Evolutionary conservation across 2,888 invertebrate species (phyloP).

Genomic region (Ganaspis brasiliensis): DNA sequence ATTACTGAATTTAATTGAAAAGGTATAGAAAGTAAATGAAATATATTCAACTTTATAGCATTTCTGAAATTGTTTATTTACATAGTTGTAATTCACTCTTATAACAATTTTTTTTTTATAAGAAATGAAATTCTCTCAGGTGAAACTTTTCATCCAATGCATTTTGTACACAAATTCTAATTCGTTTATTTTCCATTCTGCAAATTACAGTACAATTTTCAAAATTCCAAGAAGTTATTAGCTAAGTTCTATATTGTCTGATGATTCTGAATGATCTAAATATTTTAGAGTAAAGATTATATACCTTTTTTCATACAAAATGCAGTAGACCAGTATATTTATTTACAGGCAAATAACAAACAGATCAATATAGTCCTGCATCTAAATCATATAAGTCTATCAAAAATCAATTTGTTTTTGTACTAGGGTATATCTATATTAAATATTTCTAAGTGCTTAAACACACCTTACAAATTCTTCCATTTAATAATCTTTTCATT

Average conservation of each 20-base stretch:
- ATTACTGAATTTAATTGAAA: neutral
- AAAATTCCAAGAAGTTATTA: conserved; percentile 18
- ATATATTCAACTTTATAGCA: neutral
- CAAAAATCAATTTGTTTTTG: conserved; percentile 70
- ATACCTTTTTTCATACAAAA: conserved; percentile 51
- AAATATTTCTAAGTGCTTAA: conserved; percentile 62
- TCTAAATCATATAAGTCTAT: conserved; percentile 72
- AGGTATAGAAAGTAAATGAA: neutral
- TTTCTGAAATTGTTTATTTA: conserved; percentile 59
- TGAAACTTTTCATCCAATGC: conserved; percentile 50
- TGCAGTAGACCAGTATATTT: conserved; percentile 44
- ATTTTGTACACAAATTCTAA: conserved; percentile 46
- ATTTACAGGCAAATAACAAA: conserved; percentile 64
- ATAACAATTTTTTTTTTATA: conserved; percentile 58
- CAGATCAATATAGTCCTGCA: conserved; percentile 62
- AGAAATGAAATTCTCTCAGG: conserved; percentile 47
- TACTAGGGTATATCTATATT: conserved; percentile 70
- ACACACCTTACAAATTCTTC: conserved; percentile 45
- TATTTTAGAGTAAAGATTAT: conserved; percentile 28
- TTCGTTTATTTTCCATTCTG: neutral
- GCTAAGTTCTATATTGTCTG: conserved; percentile 27
- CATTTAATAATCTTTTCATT: neutral
- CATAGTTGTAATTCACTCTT: conserved; percentile 54
- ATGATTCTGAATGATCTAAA: conserved; percentile 4
- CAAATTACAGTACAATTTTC: conserved; percentile 1